Conservation (phyloP, 2,797 vertebrate genomes). For the Sebastes cheni region DNA sequence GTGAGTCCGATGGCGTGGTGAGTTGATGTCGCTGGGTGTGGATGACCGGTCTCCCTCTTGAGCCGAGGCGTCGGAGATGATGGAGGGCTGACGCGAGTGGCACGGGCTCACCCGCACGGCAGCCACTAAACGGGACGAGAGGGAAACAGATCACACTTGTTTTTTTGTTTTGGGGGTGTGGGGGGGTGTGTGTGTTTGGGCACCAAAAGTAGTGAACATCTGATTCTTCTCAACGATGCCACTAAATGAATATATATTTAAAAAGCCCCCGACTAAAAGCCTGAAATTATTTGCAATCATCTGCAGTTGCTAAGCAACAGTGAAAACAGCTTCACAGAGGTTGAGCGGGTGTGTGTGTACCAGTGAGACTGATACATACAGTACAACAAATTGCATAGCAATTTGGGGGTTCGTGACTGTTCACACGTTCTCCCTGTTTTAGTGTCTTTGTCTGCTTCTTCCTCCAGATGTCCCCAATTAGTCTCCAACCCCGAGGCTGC, state of each 20-base stretch:
- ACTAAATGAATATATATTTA: slow-evolving; percentile 9
- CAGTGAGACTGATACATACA: slow-evolving; percentile 38
- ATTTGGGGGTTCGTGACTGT: slow-evolving; percentile 39
- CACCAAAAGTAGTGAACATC: slow-evolving; percentile 8
- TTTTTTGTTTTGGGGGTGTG: background rate
- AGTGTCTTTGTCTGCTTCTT: slow-evolving; percentile 4
- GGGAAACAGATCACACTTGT: slow-evolving; percentile 56
- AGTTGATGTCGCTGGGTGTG: slow-evolving; percentile 98
- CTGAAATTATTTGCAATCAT: slow-evolving; percentile 60
- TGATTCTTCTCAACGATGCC: background rate
- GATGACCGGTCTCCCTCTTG: slow-evolving; percentile 95
- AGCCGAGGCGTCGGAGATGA: slow-evolving; percentile 93
- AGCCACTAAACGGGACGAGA: slow-evolving; percentile 73
- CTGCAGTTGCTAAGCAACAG: slow-evolving; percentile 75
- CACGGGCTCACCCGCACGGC: slow-evolving; percentile 95
- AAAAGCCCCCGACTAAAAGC: slow-evolving; percentile 27
- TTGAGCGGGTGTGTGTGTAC: slow-evolving; percentile 22
- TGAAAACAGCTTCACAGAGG: slow-evolving; percentile 61
- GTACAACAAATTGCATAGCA: slow-evolving; percentile 26
- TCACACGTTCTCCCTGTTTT: slow-evolving; percentile 19
- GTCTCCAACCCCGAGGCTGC: background rate
- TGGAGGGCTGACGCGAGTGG: slow-evolving; percentile 95
- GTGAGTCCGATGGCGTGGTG: slow-evolving; percentile 96
- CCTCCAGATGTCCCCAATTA: slow-evolving; percentile 30
- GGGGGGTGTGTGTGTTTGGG: slow-evolving; percentile 24